phyloP scores from a whole-genome alignment of 2,888 invertebrate species.

The Myopa tessellatipennis region DNA sequence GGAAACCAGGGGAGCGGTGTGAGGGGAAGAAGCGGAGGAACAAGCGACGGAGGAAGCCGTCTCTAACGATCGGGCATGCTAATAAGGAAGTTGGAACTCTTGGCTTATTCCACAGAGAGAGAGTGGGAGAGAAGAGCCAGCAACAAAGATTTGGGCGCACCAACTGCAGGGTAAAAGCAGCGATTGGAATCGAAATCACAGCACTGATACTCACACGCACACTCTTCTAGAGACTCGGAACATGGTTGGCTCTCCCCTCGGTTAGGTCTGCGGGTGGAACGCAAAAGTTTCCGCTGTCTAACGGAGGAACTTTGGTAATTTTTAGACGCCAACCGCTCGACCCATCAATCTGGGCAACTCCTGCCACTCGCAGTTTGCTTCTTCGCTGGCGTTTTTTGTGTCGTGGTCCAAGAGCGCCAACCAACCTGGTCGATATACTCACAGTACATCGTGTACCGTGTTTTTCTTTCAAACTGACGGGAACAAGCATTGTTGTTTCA shows the following conservation, averaged over 20 bases:
- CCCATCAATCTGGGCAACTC: not conserved
- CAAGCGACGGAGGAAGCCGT: not conserved
- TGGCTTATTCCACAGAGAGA: no score
- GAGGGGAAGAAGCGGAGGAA: not conserved
- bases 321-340: not conserved
- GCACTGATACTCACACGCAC: not conserved
- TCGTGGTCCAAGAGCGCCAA: not conserved
- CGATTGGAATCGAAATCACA: constrained; percentile 18
- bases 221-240: not conserved
- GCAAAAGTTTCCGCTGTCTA: constrained; percentile 7
- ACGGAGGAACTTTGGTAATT: constrained; percentile 8
- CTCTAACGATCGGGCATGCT: constrained; percentile 22
- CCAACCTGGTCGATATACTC: constrained; percentile 3
- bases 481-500: not conserved
- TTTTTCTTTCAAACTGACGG: not conserved
- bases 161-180: not conserved
- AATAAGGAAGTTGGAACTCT: constrained; percentile 30
- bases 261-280: not conserved
- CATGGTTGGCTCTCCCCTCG: no score
- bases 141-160: constrained; percentile 3
- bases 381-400: not conserved
- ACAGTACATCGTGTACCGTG: not conserved
- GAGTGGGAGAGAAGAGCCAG: not conserved
- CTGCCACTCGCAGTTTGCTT: not conserved
- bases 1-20: not conserved